Percentiles rank a stretch among this genome's conserved stretches.
phyloP scores from a whole-genome alignment of 2,113 vertebrate genomes.

The Muntiacus reevesi region DNA sequence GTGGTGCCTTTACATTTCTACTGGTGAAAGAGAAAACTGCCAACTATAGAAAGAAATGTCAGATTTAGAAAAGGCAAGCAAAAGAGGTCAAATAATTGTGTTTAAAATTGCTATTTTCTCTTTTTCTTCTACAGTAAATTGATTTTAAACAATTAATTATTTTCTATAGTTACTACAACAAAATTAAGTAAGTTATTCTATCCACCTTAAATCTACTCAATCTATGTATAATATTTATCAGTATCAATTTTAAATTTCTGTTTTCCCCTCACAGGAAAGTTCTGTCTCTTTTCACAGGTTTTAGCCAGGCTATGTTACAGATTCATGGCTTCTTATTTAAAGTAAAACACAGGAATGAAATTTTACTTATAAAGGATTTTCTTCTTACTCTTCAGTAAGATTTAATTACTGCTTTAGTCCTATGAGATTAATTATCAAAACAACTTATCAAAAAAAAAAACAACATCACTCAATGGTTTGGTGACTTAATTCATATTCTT shows the following conservation, averaged over 20 bases:
- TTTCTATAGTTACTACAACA: neutral
- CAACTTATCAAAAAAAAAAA: neutral
- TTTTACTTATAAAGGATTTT: neutral
- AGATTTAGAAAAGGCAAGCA: constrained; percentile 43
- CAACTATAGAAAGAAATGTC: constrained; percentile 43
- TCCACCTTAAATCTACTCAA: neutral
- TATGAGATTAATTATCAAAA: constrained; percentile 31
- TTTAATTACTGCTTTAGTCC: constrained; percentile 7
- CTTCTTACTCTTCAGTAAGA: neutral
- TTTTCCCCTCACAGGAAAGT: neutral
- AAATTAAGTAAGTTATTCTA: constrained; percentile 20
- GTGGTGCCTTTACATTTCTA: neutral
- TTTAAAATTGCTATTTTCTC: neutral
- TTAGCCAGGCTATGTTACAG: neutral
- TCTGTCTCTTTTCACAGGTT: neutral
- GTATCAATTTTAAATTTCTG: neutral
- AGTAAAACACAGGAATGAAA: constrained; percentile 4
- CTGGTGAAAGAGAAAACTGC: constrained; percentile 43
- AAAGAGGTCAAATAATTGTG: neutral
- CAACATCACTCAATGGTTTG: neutral
- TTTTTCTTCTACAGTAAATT: neutral
- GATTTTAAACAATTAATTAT: constrained; percentile 1
- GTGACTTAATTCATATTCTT: neutral
- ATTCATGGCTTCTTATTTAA: neutral
- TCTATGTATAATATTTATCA: neutral